phyloP scores from a whole-genome alignment of 2,113 vertebrate species.

The Lepidothrix coronata region DNA sequence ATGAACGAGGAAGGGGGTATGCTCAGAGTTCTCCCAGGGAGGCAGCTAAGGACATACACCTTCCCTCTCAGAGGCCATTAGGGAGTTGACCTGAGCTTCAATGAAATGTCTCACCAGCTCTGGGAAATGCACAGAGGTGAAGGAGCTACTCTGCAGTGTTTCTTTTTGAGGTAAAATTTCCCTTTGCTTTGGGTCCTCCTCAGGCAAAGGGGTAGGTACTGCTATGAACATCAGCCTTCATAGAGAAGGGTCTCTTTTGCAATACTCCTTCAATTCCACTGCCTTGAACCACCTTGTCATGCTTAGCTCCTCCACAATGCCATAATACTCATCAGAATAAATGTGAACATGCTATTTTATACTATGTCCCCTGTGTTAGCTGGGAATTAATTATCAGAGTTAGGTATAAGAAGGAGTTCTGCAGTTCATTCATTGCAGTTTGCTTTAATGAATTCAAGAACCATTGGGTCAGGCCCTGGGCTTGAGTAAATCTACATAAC shows the following conservation, averaged over 20 bases:
- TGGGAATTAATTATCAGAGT: neutral
- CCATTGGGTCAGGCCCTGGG: neutral
- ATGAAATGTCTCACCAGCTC: neutral
- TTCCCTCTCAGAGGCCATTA: neutral
- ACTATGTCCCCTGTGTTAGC: neutral
- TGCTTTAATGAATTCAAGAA: conserved; percentile 36
- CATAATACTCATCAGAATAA: neutral
- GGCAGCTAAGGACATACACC: neutral
- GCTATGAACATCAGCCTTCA: neutral
- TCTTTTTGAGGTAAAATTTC: neutral
- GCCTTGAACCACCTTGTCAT: neutral
- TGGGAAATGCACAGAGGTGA: neutral
- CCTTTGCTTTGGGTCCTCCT: neutral
- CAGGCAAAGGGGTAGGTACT: fast-evolving
- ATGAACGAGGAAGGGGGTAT: neutral
- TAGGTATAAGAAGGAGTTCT: neutral
- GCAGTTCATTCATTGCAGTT: conserved; percentile 34
- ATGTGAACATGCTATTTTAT: neutral
- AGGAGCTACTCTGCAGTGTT: neutral
- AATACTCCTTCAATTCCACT: neutral
- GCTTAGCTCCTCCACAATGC: neutral
- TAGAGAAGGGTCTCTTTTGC: neutral
- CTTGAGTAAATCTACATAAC: neutral
- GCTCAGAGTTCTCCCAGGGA: neutral
- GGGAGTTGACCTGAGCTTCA: neutral